phyloP scores from a whole-genome alignment of 2,888 invertebrate genomes.

The Parnassius smintheus region DNA sequence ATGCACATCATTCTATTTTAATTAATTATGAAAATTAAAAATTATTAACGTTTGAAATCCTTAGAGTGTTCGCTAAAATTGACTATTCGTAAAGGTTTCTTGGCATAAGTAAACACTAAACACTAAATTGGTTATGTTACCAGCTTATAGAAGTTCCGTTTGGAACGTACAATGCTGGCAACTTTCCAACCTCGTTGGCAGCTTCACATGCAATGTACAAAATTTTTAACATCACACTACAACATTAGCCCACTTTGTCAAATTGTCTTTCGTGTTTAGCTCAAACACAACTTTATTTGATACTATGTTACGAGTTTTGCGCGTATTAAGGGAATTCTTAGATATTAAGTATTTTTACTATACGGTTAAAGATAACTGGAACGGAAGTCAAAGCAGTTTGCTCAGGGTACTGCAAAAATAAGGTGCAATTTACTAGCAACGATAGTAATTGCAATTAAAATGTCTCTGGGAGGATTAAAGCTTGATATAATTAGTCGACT shows the following conservation, averaged over 20 bases:
- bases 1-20: no score
- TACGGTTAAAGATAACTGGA: constrained; percentile 6
- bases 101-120: constrained; percentile 22
- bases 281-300: not conserved
- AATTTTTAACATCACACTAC: constrained; percentile 49
- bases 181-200: constrained; percentile 57
- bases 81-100: constrained; percentile 8
- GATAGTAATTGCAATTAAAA: constrained; percentile 26
- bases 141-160: constrained; percentile 39
- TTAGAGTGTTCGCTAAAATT: constrained; percentile 1
- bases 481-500: constrained; percentile 4
- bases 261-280: constrained; percentile 32
- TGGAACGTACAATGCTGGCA: constrained; percentile 52
- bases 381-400: constrained; percentile 17
- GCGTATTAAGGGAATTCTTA: not conserved
- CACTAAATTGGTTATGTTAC: constrained; percentile 32
- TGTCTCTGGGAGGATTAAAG: constrained; percentile 10
- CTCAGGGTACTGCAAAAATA: constrained; percentile 22
- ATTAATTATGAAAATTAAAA: no score
- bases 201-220: constrained; percentile 58
- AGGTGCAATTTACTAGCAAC: constrained; percentile 20
- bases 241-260: constrained; percentile 44
- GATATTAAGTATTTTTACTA: not conserved
- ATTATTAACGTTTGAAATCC: not conserved
- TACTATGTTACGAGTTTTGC: no score